phyloP scores from a whole-genome alignment of 1,140 invertebrate species.

The Ceratosolen fusciceps region DNA sequence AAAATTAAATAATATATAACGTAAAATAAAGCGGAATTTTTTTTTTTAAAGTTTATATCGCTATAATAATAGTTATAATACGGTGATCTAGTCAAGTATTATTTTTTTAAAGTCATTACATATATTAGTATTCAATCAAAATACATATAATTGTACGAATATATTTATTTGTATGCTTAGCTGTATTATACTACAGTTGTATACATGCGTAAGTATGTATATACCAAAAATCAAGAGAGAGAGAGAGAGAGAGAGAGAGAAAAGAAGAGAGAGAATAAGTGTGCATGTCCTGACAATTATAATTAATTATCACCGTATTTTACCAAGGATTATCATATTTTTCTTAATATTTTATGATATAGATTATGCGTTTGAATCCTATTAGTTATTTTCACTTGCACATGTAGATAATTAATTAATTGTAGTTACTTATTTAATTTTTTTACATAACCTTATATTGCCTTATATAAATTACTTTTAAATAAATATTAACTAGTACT shows the following conservation, averaged over 20 bases:
- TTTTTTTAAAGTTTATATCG: constrained; percentile 1
- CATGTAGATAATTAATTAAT: too few relatives aligned
- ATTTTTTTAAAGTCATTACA: constrained; percentile 48
- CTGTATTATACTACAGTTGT: too few relatives aligned
- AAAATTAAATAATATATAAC: constrained; percentile 46
- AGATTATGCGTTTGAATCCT: too few relatives aligned
- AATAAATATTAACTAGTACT: too few relatives aligned
- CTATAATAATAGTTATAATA: constrained; percentile 52
- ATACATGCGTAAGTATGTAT: not conserved
- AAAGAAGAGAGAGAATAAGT: too few relatives aligned
- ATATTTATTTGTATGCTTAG: constrained; percentile 38
- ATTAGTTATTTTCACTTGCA: too few relatives aligned
- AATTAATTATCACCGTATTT: constrained; percentile 14
- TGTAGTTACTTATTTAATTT: too few relatives aligned
- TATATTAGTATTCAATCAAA: constrained; percentile 37
- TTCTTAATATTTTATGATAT: constrained; percentile 42
- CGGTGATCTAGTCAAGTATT: constrained; percentile 70
- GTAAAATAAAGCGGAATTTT: constrained; percentile 45
- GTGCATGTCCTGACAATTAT: constrained; percentile 50
- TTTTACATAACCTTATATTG: too few relatives aligned
- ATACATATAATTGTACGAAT: constrained; percentile 4
- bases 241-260: too few relatives aligned
- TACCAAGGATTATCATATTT: constrained; percentile 25
- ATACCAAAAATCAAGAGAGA: too few relatives aligned
- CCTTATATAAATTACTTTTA: too few relatives aligned